Base-by-base conservation (phyloP, 1,140 invertebrate species). In the Yoshiicerus persimilis region DNA sequence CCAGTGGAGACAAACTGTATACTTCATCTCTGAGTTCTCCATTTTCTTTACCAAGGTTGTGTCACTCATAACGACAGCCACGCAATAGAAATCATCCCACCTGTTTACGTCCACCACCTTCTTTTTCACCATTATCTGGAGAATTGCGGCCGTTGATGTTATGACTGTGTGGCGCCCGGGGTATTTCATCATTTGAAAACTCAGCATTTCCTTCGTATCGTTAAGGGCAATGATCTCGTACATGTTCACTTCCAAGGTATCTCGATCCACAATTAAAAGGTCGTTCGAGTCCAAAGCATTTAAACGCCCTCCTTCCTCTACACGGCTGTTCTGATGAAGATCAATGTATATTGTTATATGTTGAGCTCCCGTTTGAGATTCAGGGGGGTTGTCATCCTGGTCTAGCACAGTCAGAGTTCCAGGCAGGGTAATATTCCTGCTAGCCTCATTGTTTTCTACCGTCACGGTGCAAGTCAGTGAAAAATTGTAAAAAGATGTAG, bases 341-440 rank as follows among this genome's bases (percentile, higher is more conserved):
- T 41, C 23, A 84, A 84, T 84, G 27, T 32, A 27, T 10, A 86
- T 56, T 2, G 62, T 86, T 32, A 34, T 6, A 91, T 86, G 39
- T 88, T 92, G 2, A 83, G 89, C 66, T 91, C 90, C 4, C 1
- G 88, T 91, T 66, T 93, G 93, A 11, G 90, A 90, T 0, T 91
- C 85, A 0, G 93, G 93, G 6, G 92, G 92, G 91, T 93, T 93
- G 86, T 93, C 93, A 86, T 93, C 92, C 36, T 93, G 89, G 89
- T 93, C 93, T 38, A 93, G 86, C 23, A 93, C 87, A 16, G 92
- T 91, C 11, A 93, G 86, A 9, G 39, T 39, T 23, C 23, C 93
- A 34, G 0, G 90, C 90, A 41, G 90, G 90, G 34, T 91, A 4
- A 88, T 0, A 88, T 91, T 77, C 92, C 88, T 62, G 92, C 91